Evolutionary conservation across 2,113 vertebrate species (phyloP).

Genomic region (Willisornis vidua): DNA sequence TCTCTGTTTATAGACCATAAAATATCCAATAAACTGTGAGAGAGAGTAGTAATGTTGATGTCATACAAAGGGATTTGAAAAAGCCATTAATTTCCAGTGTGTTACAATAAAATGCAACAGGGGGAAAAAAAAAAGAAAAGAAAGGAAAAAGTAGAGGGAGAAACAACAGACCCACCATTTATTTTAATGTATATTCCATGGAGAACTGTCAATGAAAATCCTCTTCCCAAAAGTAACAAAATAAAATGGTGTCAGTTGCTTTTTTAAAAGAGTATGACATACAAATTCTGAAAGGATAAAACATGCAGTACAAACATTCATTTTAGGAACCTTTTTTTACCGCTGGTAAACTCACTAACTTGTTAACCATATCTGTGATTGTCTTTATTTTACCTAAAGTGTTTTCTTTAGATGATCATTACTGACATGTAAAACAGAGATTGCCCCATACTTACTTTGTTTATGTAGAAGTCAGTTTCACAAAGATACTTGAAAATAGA

Average conservation of each 20-base stretch:
- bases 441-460: not conserved
- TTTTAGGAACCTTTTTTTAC: not conserved
- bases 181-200: not conserved
- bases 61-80: not conserved
- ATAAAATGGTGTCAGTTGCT: not conserved
- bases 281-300: not conserved
- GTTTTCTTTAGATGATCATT: not conserved
- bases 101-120: not conserved
- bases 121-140: fast-evolving
- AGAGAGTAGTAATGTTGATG: not conserved
- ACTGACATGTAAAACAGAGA: not conserved
- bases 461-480: not conserved
- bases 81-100: not conserved
- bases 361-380: not conserved
- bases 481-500: not conserved
- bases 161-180: not conserved
- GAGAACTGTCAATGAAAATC: not conserved
- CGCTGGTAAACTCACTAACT: not conserved
- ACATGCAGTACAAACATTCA: not conserved
- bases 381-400: not conserved
- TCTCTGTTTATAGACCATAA: not conserved
- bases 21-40: not conserved
- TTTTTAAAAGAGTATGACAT: not conserved
- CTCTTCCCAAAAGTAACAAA: not conserved
- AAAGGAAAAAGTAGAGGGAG: not conserved